A percentile compares a stretch with the other conserved stretches of the same genome.
These are phyloP conservation scores for Diabrotica undecimpunctata DNA, from an alignment of 1,140 invertebrate genomes.

Conservation along the genomic window DNA sequence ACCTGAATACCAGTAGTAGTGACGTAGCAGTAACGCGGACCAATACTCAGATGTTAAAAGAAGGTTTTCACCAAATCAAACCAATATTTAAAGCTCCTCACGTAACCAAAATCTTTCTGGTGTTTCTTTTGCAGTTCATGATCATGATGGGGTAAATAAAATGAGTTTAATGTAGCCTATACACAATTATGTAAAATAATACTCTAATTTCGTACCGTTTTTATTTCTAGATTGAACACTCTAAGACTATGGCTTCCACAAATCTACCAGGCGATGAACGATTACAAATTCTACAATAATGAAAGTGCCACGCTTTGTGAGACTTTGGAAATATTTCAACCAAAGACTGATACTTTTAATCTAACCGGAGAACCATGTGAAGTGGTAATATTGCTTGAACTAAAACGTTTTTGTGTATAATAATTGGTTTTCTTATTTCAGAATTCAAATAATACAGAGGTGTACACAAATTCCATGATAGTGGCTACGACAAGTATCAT, in stretches of 20 bases:
- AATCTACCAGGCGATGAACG: conserved; percentile 32
- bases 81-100: conserved; percentile 25
- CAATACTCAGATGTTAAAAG: conserved; percentile 20
- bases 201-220: too few relatives aligned
- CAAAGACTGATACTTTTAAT: conserved; percentile 13
- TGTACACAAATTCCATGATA: conserved; percentile 37
- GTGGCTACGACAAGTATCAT: conserved; percentile 25
- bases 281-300: conserved; percentile 27
- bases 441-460: conserved; percentile 30
- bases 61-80: conserved; percentile 25
- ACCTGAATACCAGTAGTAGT: conserved; percentile 3
- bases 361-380: conserved; percentile 17
- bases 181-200: too few relatives aligned
- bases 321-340: conserved; percentile 28
- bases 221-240: conserved; percentile 28
- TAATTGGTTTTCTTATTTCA: conserved; percentile 5
- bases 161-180: too few relatives aligned
- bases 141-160: conserved; percentile 26
- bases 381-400: conserved; percentile 20
- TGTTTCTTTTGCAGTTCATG: conserved; percentile 25
- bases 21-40: conserved; percentile 21
- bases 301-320: conserved; percentile 26
- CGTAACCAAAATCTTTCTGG: conserved; percentile 25
- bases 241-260: conserved; percentile 33
- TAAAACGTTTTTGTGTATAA: not conserved